Percentiles rank a stretch among this genome's conserved stretches.
Evolutionary conservation across 2,113 vertebrate species (phyloP).

Genomic region (Hypomesus transpacificus): DNA sequence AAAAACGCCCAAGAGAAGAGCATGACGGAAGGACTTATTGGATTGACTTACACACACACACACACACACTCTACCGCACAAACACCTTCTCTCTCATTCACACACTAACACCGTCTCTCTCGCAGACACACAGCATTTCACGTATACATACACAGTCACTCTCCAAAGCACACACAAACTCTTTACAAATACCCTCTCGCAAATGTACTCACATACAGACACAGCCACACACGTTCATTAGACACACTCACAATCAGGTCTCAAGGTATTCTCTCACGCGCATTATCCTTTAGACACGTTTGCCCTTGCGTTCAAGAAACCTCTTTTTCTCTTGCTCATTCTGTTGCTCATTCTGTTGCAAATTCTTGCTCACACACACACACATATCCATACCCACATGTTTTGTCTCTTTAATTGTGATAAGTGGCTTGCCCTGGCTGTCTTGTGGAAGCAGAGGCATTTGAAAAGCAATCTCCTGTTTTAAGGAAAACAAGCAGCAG

Average conservation of each 20-base stretch:
- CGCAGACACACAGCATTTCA: neutral
- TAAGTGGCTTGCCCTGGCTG: conserved; percentile 30
- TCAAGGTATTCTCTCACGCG: neutral
- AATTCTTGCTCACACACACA: conserved; percentile 6
- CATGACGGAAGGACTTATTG: conserved; percentile 29
- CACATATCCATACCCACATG: neutral
- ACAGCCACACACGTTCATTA: neutral
- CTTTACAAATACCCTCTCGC: conserved; percentile 20
- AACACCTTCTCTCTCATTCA: conserved; percentile 2
- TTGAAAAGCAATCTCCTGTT: conserved; percentile 53
- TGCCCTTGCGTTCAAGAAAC: neutral
- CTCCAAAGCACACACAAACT: neutral
- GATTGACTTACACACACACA: conserved; percentile 11
- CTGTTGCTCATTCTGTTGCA: neutral
- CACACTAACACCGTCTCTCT: neutral
- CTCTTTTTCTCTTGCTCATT: neutral
- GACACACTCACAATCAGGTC: neutral
- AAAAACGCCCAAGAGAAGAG: conserved; percentile 21
- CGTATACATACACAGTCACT: neutral
- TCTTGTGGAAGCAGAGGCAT: conserved; percentile 39
- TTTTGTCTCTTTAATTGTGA: conserved; percentile 46
- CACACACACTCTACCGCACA: neutral
- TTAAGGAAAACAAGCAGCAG: conserved; percentile 46
- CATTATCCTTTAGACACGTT: neutral
- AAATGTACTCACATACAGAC: neutral